Evolutionary conservation across 1,140 invertebrate genomes (phyloP), one percentile per base, ranked within the genome.

Genomic region (Cyphomyrmex costatus): DNA sequence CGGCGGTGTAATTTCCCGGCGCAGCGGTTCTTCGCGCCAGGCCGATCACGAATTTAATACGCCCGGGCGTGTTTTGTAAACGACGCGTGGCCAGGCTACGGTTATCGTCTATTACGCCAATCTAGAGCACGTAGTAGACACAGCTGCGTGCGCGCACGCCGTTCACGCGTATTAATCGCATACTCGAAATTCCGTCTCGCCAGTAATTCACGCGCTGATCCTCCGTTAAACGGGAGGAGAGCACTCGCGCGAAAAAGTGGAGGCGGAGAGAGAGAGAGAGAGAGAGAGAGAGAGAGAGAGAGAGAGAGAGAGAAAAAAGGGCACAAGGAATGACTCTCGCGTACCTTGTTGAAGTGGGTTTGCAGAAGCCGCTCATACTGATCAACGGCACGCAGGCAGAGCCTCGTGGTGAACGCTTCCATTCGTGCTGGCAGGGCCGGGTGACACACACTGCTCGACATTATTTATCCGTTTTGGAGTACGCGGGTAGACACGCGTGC

Each of bases 341-440:
- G 88, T 92, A 94, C 94, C 93, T 94, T 93, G 83, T 92, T 93
- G 76, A 94, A 94, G 84, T 93, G 93, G 73, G 92, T 86, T 73
- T 95, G 93, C 53, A 96, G 93, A 76, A 96, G 93, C 88, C 95
- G 95, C 86, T 96, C 96, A 91, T 96, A 96, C 90, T 96, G 96
- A 66, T 96, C 95, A 19, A 96, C 95, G 66, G 96, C 96, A 46
- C 96, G 92, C 85, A 96, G 92, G 93, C 96, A 96, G 56, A 96
- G 93, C 84, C 96, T 94, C 76, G 95, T 96, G 33, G 96, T 96
- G 71, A 96, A 95, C 73, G 96, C 95, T 88, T 95, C 95, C 93
- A 95, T 94, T 83, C 94, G 93, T 24, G 95, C 92, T 80, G 96
- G 95, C 53, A 96, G 85, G 82, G 96, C 94, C 79, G 95, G 94